Evolutionary conservation across 2,888 invertebrate species (phyloP), one percentile per base, ranked within the genome.

Genomic region (Trissoscelio sp.): DNA sequence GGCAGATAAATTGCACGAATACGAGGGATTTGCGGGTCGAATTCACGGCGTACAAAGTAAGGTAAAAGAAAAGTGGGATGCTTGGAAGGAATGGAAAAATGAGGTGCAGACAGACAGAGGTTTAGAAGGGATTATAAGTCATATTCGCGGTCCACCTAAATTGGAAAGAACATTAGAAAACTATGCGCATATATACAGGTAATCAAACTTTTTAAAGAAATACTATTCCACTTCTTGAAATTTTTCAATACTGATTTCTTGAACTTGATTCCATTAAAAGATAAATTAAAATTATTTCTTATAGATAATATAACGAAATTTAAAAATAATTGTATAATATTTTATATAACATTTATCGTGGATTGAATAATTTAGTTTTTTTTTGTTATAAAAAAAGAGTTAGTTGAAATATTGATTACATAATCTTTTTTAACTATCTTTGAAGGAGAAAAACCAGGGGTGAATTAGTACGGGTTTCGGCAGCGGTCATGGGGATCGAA

Each of bases 401-500:
- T n/a, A n/a, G n/a, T n/a, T n/a, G n/a, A n/a, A n/a, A n/a, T n/a
- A n/a, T n/a, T n/a, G n/a, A n/a, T n/a, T n/a, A n/a, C n/a, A n/a
- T n/a, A n/a, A n/a, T n/a, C n/a, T n/a, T n/a, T n/a, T n/a, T n/a
- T n/a, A n/a, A n/a, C n/a, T n/a, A 9, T 34, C 5, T 39, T 48
- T 16, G 53, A 90, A 97, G 97, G 91, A 93, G 93, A 83, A 97
- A 97, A 92, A 95, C 95, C 11, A 93, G 96, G 14, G 92, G 93
- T 58, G 97, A 98, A 90, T 92, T 98, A 85, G 94, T 98, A 84
- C 93, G 97, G 7, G 95, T 98, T 83, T 98, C 98, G 16, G 96
- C 98, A 0, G 98, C 98, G 0, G 98, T 99, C 0, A 98, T 98
- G 96, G 98, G 99, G 0, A 98, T 99, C 74, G 98, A 99, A 91